Percentiles rank a stretch among this genome's conserved stretches.
Conservation (phyloP, 2,113 vertebrate species). For the Pteronura brasiliensis region DNA sequence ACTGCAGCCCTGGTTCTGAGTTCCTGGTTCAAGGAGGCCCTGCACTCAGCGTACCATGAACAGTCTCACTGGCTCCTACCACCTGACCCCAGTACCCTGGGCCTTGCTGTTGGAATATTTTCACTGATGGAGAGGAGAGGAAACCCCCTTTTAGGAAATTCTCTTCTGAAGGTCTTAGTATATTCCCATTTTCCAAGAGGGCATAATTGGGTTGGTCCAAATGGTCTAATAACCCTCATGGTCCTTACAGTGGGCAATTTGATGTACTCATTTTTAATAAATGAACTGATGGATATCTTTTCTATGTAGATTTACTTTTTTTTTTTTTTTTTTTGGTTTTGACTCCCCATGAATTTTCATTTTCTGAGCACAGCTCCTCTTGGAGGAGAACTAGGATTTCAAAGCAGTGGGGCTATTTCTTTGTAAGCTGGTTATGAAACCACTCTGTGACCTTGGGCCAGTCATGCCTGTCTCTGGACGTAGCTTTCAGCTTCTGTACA, state of each 20-base stretch:
- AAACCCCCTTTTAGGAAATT: not conserved
- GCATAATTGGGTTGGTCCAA: not conserved
- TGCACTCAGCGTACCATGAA: not conserved
- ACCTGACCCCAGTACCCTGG: not conserved
- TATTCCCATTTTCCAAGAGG: not conserved
- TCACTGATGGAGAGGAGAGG: not conserved
- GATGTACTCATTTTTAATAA: not conserved
- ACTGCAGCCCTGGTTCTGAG: not conserved
- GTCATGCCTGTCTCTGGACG: not conserved
- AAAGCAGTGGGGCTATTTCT: not conserved
- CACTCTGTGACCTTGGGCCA: not conserved
- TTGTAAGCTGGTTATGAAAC: slow-evolving; percentile 21
- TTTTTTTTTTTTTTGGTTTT: not conserved
- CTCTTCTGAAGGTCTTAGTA: not conserved
- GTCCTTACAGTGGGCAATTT: not conserved
- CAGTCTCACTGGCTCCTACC: not conserved
- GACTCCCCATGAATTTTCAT: not conserved
- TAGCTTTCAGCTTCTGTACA: not conserved
- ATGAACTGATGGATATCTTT: not conserved
- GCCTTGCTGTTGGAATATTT: not conserved
- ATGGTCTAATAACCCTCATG: not conserved
- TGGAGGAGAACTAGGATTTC: slow-evolving; percentile 9
- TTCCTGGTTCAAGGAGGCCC: not conserved
- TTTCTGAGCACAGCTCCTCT: slow-evolving; percentile 28
- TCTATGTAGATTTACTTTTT: not conserved